phyloP scores from a whole-genome alignment of 2,797 vertebrate species.

The Micropoecilia bifurca region DNA sequence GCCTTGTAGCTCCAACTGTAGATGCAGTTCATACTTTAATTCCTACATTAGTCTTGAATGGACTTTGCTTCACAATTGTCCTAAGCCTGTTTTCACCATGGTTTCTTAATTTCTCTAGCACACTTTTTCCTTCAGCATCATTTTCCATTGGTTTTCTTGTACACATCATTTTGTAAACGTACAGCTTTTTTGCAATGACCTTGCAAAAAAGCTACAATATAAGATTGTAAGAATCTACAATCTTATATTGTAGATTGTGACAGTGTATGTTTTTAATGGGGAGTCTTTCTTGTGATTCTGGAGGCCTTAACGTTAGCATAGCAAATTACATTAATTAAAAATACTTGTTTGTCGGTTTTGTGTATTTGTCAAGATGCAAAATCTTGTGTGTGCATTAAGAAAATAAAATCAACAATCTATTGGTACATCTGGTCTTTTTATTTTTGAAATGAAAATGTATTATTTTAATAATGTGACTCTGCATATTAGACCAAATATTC shows the following conservation, averaged over 20 bases:
- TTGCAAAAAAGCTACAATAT: too few relatives aligned
- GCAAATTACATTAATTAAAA: not conserved
- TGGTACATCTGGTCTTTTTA: not conserved
- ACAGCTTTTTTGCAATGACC: not conserved
- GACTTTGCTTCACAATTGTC: not conserved
- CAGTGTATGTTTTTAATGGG: not conserved
- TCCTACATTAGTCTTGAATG: not conserved
- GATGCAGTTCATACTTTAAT: not conserved
- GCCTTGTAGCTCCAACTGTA: not conserved
- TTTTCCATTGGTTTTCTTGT: not conserved
- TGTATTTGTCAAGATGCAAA: not conserved
- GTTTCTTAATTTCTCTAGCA: not conserved
- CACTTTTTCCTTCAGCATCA: not conserved
- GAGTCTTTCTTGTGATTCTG: not conserved
- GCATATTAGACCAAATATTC: not conserved
- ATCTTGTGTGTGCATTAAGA: not conserved
- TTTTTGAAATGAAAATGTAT: not conserved
- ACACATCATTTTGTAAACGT: not conserved
- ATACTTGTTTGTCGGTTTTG: not conserved
- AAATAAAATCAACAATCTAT: not conserved
- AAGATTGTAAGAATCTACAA: too few relatives aligned
- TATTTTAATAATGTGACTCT: not conserved
- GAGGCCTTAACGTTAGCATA: not conserved
- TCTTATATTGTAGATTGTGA: not conserved
- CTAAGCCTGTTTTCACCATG: not conserved